phyloP scores from a whole-genome alignment of 2,888 invertebrate species.

The Euplagia quadripunctaria region DNA sequence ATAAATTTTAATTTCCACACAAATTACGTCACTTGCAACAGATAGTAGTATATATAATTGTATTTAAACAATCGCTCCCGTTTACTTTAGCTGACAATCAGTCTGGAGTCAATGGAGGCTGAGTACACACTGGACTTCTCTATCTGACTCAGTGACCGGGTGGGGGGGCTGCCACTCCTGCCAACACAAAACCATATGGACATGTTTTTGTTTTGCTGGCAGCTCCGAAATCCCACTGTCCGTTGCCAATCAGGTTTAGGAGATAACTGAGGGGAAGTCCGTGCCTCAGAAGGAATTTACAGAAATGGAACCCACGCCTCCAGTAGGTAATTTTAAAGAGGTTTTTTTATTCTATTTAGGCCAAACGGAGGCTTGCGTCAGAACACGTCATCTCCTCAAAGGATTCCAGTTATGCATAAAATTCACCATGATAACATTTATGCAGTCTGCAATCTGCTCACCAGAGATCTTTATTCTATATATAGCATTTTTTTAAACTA shows the following conservation, averaged over 20 bases:
- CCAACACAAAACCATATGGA: neutral
- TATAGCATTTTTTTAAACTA: too few relatives aligned
- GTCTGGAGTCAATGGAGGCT: neutral
- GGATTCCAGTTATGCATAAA: too few relatives aligned
- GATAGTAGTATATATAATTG: too few relatives aligned
- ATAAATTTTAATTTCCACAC: too few relatives aligned
- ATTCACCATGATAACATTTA: neutral
- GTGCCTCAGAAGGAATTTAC: too few relatives aligned
- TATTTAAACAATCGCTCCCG: too few relatives aligned
- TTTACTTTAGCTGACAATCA: neutral
- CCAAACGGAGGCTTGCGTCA: neutral
- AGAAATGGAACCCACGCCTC: neutral
- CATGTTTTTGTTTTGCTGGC: neutral
- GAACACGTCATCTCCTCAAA: too few relatives aligned
- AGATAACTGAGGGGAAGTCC: neutral
- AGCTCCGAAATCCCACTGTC: neutral
- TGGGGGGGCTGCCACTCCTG: neutral
- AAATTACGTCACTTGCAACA: too few relatives aligned
- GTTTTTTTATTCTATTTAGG: neutral
- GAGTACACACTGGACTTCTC: neutral
- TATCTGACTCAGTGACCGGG: neutral
- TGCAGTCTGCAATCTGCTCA: neutral
- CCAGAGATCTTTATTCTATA: neutral
- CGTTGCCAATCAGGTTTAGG: too few relatives aligned
- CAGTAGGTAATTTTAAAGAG: neutral